A percentile compares a stretch with the other conserved stretches of the same genome.
Conservation (phyloP, 2,888 invertebrate genomes). For the Rotaria socialis region DNA sequence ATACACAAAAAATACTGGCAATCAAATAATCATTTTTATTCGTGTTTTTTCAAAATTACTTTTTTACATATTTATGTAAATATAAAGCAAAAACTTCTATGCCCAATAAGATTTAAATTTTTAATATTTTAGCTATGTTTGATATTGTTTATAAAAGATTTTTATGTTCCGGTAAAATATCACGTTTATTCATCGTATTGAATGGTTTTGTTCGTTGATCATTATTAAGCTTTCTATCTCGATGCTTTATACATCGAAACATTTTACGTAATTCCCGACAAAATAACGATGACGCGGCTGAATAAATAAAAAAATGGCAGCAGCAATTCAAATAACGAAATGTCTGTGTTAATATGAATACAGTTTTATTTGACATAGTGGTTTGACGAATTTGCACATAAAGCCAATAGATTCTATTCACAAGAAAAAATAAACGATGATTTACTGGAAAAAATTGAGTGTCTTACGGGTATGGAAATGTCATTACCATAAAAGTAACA, state of each 20-base stretch:
- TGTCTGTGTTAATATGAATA: conserved; percentile 28
- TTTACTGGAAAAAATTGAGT: neutral
- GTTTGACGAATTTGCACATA: conserved; percentile 11
- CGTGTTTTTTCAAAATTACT: too few species aligned
- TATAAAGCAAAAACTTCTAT: too few species aligned
- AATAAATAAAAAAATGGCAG: conserved; percentile 24
- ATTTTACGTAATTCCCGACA: conserved; percentile 13
- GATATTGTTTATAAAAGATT: too few species aligned
- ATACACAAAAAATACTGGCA: too few species aligned
- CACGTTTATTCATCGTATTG: too few species aligned
- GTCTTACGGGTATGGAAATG: conserved; percentile 14
- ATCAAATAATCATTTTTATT: too few species aligned
- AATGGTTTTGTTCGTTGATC: neutral
- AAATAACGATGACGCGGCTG: conserved; percentile 24
- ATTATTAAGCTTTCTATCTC: neutral
- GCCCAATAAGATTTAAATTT: too few species aligned
- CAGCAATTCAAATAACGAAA: conserved; percentile 32
- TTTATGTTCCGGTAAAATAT: neutral
- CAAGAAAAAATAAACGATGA: too few species aligned
- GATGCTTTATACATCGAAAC: neutral
- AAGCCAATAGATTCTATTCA: conserved; percentile 29
- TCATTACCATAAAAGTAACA: conserved; percentile 17
- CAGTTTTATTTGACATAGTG: neutral
- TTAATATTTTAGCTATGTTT: too few species aligned
- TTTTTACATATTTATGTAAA: too few species aligned